Evolutionary conservation across 2,888 invertebrate species (phyloP).

Genomic region (Chalcis sispes): DNA sequence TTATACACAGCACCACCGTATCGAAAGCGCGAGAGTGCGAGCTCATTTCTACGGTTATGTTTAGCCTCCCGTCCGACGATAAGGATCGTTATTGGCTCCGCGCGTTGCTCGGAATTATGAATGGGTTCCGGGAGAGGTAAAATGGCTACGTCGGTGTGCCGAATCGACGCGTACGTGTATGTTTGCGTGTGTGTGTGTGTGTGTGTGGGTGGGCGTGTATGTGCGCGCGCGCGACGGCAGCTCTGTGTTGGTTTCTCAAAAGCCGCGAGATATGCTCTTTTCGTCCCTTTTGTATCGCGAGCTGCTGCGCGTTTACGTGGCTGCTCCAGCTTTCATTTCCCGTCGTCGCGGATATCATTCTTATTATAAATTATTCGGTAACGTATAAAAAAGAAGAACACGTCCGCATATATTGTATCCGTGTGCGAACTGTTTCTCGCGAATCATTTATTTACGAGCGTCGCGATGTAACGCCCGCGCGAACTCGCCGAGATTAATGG

Average conservation of each 20-base stretch:
- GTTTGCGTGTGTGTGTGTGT: not conserved
- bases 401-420: no score
- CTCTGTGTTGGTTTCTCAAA: conserved; percentile 27
- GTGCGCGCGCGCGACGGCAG: conserved; percentile 10
- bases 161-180: conserved; percentile 34
- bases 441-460: not conserved
- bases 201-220: not conserved
- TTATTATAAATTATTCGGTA: conserved; percentile 1
- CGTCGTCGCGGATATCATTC: not conserved
- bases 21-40: not conserved
- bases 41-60: conserved; percentile 45
- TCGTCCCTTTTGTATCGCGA: not conserved
- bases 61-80: conserved; percentile 15
- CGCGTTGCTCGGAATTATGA: conserved; percentile 31
- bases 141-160: not conserved
- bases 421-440: not conserved
- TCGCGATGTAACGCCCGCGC: not conserved
- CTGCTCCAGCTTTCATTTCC: not conserved
- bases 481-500: conserved; percentile 36
- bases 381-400: no score
- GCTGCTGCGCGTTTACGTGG: no score
- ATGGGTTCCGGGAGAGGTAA: no score
- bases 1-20: not conserved
- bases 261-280: not conserved
- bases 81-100: conserved; percentile 43